These are phyloP conservation scores for Calosoma granatense DNA, from an alignment of 1,140 invertebrate species.

Conservation along the genomic window DNA sequence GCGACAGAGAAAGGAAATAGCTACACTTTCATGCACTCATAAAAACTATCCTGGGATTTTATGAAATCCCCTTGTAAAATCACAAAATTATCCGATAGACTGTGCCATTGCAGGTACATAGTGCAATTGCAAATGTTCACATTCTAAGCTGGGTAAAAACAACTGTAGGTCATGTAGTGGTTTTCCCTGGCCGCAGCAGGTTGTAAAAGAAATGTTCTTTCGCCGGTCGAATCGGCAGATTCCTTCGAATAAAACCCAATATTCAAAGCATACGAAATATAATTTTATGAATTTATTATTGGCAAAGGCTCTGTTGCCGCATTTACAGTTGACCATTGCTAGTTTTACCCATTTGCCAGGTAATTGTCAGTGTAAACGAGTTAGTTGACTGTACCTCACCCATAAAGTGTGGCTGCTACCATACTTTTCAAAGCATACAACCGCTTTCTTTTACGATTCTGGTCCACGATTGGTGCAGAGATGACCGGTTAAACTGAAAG, in stretches of 20 bases:
- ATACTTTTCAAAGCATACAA: background rate
- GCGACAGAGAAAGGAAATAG: background rate
- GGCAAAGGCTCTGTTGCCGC: background rate
- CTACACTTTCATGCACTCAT: slow-evolving; percentile 1
- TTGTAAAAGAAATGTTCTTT: background rate
- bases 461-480: background rate
- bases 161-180: background rate
- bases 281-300: slow-evolving; percentile 9
- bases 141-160: background rate
- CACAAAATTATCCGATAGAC: background rate
- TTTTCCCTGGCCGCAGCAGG: background rate
- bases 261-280: background rate
- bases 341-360: background rate
- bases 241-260: background rate
- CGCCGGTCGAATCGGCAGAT: background rate
- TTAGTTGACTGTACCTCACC: background rate
- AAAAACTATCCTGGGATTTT: slow-evolving; percentile 2
- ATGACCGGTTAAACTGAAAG: background rate
- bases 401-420: background rate
- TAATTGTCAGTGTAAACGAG: background rate
- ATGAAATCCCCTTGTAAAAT: slow-evolving; percentile 2
- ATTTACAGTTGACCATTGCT: background rate
- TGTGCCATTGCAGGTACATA: background rate
- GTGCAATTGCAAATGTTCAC: background rate
- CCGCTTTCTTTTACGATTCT: background rate